Evolutionary conservation across 2,113 vertebrate species (phyloP), one percentile per base, ranked within the genome.

Genomic region (Pteruthius melanotis): DNA sequence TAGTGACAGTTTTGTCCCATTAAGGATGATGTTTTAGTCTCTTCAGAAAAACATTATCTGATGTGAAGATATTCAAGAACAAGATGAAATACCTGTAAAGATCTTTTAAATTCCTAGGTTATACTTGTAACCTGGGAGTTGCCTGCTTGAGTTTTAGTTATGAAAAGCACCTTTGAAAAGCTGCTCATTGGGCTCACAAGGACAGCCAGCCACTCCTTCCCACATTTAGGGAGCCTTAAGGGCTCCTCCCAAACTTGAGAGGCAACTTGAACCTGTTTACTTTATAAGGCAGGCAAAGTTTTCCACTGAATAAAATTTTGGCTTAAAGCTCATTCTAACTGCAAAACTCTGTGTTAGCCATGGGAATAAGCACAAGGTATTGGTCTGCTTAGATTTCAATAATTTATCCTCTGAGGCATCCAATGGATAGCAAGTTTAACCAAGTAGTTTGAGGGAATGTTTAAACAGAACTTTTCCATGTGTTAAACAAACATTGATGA

Each of bases 351-450:
- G 68, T 57, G 87, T 94, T 94, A 95, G 60, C 61, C 54, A 89
- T 86, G 93, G 96, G 95, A 97, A 96, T 95, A 95, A 94, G 78
- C 86, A 94, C 88, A 76, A 93, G 72, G 92, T 93, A 95, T 92
- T 94, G 94, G 93, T 94, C 94, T 96, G 78, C 91, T 96, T 94
- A 92, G 68, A 88, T 96, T 96, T 96, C 88, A 95, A 70, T 92
- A 96, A 92, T 94, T 87, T 89, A 86, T 93, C 77, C 94, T 95
- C 95, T 28, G 52, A 97, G 94, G 93, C 75, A 90, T 78, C 90
- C 95, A 95, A 66, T 84, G 90, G 87, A 91, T 82, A 78, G 83
- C 44, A 82, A 90, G 68, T 94, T 93, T 88, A 91, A 81, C 96
- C 96, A 96, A 93, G 80, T 54, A 94, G 83, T 93, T 96, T 92